Conservation (phyloP, 2,113 vertebrate genomes). For the Nanorana parkeri region DNA sequence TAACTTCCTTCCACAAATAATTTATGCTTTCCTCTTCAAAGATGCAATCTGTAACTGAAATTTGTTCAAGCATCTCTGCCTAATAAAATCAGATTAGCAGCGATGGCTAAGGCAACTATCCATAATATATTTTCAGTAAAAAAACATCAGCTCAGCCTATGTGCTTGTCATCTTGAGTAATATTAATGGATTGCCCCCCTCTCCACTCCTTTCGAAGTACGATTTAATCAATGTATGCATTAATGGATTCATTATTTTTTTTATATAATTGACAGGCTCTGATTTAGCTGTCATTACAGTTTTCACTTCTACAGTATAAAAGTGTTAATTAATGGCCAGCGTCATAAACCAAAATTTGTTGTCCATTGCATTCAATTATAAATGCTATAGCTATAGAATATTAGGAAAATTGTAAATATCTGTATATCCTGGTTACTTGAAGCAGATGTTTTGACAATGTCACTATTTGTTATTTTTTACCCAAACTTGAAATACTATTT, state of each 20-base stretch:
- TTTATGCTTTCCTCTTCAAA: conserved; percentile 56
- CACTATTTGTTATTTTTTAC: too few species aligned
- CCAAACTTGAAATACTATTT: too few species aligned
- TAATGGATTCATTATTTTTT: conserved; percentile 67
- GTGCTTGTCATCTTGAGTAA: conserved; percentile 61
- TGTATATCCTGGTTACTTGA: too few species aligned
- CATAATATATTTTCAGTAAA: conserved; percentile 56
- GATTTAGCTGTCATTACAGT: conserved; percentile 61
- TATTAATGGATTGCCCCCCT: conserved; percentile 67
- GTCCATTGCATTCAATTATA: too few species aligned
- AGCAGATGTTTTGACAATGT: too few species aligned
- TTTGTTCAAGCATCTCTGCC: conserved; percentile 53
- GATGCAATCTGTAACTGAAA: conserved; percentile 53
- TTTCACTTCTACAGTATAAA: conserved; percentile 52
- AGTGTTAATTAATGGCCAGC: conserved; percentile 16
- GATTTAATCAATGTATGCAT: conserved; percentile 63
- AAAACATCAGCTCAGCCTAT: conserved; percentile 60
- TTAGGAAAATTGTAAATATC: too few species aligned
- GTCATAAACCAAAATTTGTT: background rate
- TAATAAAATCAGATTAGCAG: conserved; percentile 58
- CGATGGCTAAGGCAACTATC: conserved; percentile 54
- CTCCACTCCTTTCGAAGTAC: conserved; percentile 66
- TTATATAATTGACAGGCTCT: conserved; percentile 62
- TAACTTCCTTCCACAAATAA: conserved; percentile 52
- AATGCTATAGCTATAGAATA: too few species aligned